Percentiles rank a stretch among this genome's conserved stretches.
These are phyloP conservation scores for Numida meleagris DNA, from an alignment of 2,113 vertebrate genomes.

Conservation along the genomic window DNA sequence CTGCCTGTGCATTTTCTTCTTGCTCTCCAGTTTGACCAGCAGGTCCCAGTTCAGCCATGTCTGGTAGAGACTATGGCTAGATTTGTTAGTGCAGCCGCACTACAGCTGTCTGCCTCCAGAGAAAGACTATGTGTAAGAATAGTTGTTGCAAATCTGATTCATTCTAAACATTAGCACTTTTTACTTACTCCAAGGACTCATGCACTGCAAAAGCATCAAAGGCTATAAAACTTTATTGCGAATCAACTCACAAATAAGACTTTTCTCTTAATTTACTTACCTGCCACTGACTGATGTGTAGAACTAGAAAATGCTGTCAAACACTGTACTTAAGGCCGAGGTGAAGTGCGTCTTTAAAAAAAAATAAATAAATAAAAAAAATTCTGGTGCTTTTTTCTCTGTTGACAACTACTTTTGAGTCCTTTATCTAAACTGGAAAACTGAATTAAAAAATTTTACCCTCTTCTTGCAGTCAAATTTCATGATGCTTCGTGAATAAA, in stretches of 20 bases:
- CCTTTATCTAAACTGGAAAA: background rate
- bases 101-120: too few species aligned
- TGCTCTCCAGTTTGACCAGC: too few species aligned
- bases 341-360: background rate
- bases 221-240: constrained; percentile 11
- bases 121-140: background rate
- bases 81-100: too few species aligned
- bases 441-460: background rate
- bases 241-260: background rate
- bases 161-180: background rate
- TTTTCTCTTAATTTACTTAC: constrained; percentile 19
- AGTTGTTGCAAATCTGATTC: constrained; percentile 5
- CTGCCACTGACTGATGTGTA: background rate
- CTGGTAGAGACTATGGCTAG: too few species aligned
- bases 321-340: background rate
- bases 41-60: too few species aligned
- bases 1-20: too few species aligned
- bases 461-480: background rate
- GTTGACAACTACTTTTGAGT: background rate
- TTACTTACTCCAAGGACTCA: background rate
- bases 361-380: background rate
- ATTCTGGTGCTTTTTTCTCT: background rate
- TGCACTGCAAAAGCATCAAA: background rate
- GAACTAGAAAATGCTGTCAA: background rate
- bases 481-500: background rate